phyloP scores from a whole-genome alignment of 2,888 invertebrate genomes.

The Lymantria dispar region DNA sequence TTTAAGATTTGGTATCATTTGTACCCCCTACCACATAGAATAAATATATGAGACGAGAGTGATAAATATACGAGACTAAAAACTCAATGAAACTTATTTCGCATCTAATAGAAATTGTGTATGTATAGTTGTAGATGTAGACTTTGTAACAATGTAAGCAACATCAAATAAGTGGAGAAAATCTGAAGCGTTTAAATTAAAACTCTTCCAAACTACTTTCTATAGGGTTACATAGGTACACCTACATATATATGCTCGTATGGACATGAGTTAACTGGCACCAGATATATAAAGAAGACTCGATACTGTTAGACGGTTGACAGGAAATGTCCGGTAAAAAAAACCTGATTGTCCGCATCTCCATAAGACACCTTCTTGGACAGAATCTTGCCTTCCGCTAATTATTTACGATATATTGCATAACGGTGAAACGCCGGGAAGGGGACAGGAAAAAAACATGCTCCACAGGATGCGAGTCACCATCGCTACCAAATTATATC shows the following conservation, averaged over 20 bases:
- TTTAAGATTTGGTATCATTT: too few species aligned
- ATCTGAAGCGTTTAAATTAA: conserved; percentile 10
- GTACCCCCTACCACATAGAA: too few species aligned
- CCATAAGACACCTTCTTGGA: conserved; percentile 80
- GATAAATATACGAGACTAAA: too few species aligned
- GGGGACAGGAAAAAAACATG: conserved; percentile 76
- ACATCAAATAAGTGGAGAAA: conserved; percentile 14
- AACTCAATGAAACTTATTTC: too few species aligned
- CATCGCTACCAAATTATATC: conserved; percentile 44
- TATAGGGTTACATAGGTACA: too few species aligned
- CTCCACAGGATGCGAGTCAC: conserved; percentile 71
- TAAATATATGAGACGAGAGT: too few species aligned
- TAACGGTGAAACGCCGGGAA: conserved; percentile 82
- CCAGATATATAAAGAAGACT: conserved; percentile 42
- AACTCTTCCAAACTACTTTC: conserved; percentile 29
- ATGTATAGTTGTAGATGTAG: too few species aligned
- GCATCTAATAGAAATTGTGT: too few species aligned
- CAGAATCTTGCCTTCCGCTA: conserved; percentile 81
- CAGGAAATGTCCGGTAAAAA: conserved; percentile 69
- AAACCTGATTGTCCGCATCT: conserved; percentile 72
- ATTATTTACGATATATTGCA: conserved; percentile 82
- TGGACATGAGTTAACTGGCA: conserved; percentile 26
- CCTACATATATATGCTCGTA: conserved; percentile 16
- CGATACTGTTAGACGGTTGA: conserved; percentile 56
- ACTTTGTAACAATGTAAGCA: conserved; percentile 6